A percentile compares a stretch with the other conserved stretches of the same genome.
Conservation (phyloP, 2,888 invertebrate species). For the Scaptomyza cyrtandrae region DNA sequence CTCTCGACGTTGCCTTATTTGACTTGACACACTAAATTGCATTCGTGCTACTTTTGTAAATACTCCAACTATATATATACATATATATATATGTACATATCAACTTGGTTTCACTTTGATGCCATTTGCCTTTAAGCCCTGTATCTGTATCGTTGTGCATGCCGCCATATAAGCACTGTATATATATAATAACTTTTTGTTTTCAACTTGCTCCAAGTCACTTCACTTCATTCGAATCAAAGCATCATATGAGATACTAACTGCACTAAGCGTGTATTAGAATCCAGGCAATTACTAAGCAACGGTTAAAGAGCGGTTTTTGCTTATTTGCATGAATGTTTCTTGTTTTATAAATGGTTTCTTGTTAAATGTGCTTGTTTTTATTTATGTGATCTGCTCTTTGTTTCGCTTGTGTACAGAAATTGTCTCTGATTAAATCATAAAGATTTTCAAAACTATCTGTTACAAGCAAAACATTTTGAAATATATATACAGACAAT, state of each 20-base stretch:
- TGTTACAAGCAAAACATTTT: background rate
- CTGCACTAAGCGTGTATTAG: slow-evolving; percentile 4
- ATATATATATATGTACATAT: background rate
- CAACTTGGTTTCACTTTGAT: slow-evolving; percentile 39
- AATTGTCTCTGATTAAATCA: background rate
- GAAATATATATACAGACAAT: background rate
- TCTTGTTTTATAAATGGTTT: slow-evolving; percentile 11
- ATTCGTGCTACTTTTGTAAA: slow-evolving; percentile 24
- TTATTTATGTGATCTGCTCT: slow-evolving; percentile 52
- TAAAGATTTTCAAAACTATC: background rate
- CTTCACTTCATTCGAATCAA: slow-evolving; percentile 33
- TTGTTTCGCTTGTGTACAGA: slow-evolving; percentile 1
- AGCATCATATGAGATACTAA: slow-evolving; percentile 13
- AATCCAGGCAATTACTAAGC: slow-evolving; percentile 58
- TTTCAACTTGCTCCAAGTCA: slow-evolving; percentile 33
- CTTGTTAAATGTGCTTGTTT: slow-evolving; percentile 42
- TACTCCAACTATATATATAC: background rate
- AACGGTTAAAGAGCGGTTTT: slow-evolving; percentile 40
- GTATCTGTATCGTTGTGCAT: slow-evolving; percentile 4
- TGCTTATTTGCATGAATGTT: slow-evolving; percentile 13
- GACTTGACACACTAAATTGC: slow-evolving; percentile 50
- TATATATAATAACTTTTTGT: background rate
- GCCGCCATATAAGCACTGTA: slow-evolving; percentile 16
- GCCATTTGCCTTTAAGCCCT: slow-evolving; percentile 35
- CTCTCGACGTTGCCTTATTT: slow-evolving; percentile 42